Evolutionary conservation across 1,140 invertebrate species (phyloP), one percentile per base, ranked within the genome.

Genomic region (Halyomorpha halys): DNA sequence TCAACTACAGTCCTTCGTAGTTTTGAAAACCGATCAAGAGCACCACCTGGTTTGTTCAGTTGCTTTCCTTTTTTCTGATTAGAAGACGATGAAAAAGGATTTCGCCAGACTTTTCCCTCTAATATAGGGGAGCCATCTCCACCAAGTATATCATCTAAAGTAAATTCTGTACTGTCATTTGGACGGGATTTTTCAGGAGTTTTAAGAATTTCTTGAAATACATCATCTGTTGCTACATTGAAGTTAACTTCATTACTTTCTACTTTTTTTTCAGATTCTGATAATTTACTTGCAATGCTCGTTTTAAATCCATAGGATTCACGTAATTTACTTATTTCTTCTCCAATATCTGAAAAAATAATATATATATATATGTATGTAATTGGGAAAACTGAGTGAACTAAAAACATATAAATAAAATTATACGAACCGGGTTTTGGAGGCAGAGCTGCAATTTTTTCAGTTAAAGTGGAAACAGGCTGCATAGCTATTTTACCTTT

Each of bases 11-110:
- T 66, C 44, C 51, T 63, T 51, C 15, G 70, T 19, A 44, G 49
- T 34, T 67, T 72, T 11, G 56, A 63, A 9, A 66, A 63, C 9
- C 21, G 44, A 51, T 56, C 59, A 14, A 63, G 59, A 19, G 72
- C 70, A 67, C 72, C 62, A 16, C n/a, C 27, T 18, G 62, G 59
- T 44, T 59, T 16, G 2, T 21, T 5, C 65, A 61, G 59, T 64
- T 3, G 45, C 16, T 62, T 66, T 69, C 11, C n/a, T 25, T 56
- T 21, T 6, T 6, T 39, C 11, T 39, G 5, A 13, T 39, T 39
- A 5, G 18, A 14, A n/a, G 16, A 19, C 3, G 51, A n/a, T 3
- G 16, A 25, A 23, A 56, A 56, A 16, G 53, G 53, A 25, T 56
- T 56, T 15, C 23, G 53, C 18, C 18, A 63, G 56, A 49, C 54